These are phyloP conservation scores for Lacanobia oleracea DNA, from an alignment of 2,888 invertebrate genomes.

Conservation along the genomic window DNA sequence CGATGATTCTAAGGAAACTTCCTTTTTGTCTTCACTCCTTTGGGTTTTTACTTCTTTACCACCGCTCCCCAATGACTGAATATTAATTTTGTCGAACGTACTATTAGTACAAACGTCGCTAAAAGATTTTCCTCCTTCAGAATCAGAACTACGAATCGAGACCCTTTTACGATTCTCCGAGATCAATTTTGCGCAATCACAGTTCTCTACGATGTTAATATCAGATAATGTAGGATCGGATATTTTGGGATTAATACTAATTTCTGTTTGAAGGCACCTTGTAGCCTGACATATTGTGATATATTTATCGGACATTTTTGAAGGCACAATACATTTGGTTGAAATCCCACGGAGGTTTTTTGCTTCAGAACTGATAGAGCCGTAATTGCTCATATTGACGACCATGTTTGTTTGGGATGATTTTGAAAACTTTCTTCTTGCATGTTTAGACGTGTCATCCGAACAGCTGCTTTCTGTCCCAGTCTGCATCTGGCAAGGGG, in stretches of 20 bases:
- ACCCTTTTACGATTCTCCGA: constrained; percentile 73
- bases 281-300: constrained; percentile 75
- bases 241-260: constrained; percentile 85
- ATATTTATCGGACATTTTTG: constrained; percentile 36
- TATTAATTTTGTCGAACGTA: constrained; percentile 45
- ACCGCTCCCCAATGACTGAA: constrained; percentile 30
- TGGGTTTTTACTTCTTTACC: constrained; percentile 20
- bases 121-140: constrained; percentile 49
- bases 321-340: constrained; percentile 34
- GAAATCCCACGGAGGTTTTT: constrained; percentile 38
- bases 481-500: constrained; percentile 44
- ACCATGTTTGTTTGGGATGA: constrained; percentile 83
- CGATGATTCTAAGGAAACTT: not conserved
- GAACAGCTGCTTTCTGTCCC: constrained; percentile 54
- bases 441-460: constrained; percentile 54
- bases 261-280: constrained; percentile 85
- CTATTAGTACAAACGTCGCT: constrained; percentile 56
- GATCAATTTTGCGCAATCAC: constrained; percentile 76
- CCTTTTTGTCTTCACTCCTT: not conserved
- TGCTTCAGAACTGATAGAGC: constrained; percentile 55
- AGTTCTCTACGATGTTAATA: constrained; percentile 77
- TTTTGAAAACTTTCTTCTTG: constrained; percentile 72
- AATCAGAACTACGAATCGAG: constrained; percentile 57
- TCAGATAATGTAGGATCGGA: constrained; percentile 83
- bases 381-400: constrained; percentile 66